Conservation (phyloP, 2,113 vertebrate genomes). For the Lepus timidus region DNA sequence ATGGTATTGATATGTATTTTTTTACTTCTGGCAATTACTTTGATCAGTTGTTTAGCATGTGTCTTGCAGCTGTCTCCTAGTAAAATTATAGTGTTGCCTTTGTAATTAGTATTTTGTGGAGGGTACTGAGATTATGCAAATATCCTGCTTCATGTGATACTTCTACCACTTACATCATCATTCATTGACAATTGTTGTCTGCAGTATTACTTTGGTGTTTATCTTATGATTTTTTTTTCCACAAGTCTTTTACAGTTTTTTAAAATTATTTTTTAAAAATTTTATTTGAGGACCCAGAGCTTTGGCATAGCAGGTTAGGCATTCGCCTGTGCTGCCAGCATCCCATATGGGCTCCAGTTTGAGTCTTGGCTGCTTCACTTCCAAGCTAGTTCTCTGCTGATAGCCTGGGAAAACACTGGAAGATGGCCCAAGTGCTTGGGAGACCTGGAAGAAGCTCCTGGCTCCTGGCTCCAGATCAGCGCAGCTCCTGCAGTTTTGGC, state of each 20-base stretch:
- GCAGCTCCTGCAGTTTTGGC: too few species aligned
- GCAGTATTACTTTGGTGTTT: not conserved
- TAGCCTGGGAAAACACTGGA: too few species aligned
- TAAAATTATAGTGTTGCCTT: not conserved
- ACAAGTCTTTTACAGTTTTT: too few species aligned
- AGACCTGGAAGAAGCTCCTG: too few species aligned
- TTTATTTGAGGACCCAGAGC: not conserved
- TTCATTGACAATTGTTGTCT: not conserved
- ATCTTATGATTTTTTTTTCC: not conserved
- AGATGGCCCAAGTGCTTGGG: too few species aligned
- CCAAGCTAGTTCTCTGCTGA: too few species aligned
- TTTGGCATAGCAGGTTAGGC: too few species aligned
- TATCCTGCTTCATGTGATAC: not conserved
- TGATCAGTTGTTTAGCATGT: not conserved
- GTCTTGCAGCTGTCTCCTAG: not conserved
- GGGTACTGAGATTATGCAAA: not conserved
- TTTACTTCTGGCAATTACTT: not conserved
- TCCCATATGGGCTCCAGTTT: too few species aligned
- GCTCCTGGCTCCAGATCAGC: too few species aligned
- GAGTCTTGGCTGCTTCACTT: too few species aligned
- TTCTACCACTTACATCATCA: not conserved
- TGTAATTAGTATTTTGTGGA: not conserved
- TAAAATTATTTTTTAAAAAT: not conserved
- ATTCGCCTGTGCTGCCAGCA: too few species aligned
- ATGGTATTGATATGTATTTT: not conserved